Percentiles rank a stretch among this genome's conserved stretches.
Evolutionary conservation across 1,140 invertebrate species (phyloP).

Genomic region (Nasonia giraulti): DNA sequence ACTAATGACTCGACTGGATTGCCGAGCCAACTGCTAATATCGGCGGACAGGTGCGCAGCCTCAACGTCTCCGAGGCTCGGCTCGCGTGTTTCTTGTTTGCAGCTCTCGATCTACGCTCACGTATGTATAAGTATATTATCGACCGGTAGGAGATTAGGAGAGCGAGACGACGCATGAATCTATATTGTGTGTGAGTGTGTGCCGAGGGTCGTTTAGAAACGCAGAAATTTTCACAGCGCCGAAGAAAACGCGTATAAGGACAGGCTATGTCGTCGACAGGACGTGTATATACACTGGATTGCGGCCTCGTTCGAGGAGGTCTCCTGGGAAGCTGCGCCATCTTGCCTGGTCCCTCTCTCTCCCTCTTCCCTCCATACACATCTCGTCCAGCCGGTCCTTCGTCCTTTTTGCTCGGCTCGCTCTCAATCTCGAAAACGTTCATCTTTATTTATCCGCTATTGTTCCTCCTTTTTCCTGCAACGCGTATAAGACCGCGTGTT

Average conservation of each 20-base stretch:
- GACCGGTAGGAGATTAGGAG: constrained; percentile 44
- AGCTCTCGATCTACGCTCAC: constrained; percentile 4
- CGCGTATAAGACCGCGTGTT: constrained; percentile 51
- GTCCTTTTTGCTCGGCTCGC: constrained; percentile 9
- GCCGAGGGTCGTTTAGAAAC: constrained; percentile 9
- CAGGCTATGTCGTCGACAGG: constrained; percentile 60
- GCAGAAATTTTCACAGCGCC: constrained; percentile 33
- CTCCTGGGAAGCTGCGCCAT: constrained; percentile 68
- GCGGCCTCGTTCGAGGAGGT: constrained; percentile 67
- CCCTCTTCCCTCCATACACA: constrained; percentile 18
- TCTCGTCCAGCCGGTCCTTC: background rate
- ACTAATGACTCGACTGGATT: constrained; percentile 63
- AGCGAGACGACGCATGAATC: too few relatives aligned
- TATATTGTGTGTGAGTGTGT: background rate
- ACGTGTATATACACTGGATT: constrained; percentile 70
- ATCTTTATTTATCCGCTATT: constrained; percentile 38
- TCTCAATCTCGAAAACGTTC: constrained; percentile 14
- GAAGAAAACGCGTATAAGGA: background rate
- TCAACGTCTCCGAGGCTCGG: constrained; percentile 44
- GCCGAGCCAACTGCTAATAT: constrained; percentile 57
- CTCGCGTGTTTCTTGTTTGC: constrained; percentile 46
- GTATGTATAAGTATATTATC: too few relatives aligned
- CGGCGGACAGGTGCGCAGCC: constrained; percentile 53
- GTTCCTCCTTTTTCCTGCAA: constrained; percentile 46
- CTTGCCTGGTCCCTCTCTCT: constrained; percentile 56